Evolutionary conservation across 2,888 invertebrate species (phyloP).

Genomic region (Bombylius major): DNA sequence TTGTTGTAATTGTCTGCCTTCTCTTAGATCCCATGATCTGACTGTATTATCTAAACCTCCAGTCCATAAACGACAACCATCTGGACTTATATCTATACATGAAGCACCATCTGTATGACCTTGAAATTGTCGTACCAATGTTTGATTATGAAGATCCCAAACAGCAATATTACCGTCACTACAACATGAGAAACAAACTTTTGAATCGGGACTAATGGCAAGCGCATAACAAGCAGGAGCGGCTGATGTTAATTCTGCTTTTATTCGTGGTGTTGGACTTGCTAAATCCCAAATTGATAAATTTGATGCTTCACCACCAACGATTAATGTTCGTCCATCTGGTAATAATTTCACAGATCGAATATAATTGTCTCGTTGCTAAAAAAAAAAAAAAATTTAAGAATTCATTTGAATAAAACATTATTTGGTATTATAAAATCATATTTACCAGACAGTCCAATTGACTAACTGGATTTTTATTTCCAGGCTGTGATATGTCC

Average conservation of each 20-base stretch:
- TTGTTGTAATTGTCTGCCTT: slow-evolving; percentile 85
- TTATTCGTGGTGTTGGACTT: slow-evolving; percentile 81
- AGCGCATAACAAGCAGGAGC: slow-evolving; percentile 97
- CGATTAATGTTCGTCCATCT: slow-evolving; percentile 87
- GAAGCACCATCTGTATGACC: slow-evolving; percentile 97
- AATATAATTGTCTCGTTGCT: slow-evolving; percentile 94
- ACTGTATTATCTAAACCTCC: slow-evolving; percentile 96
- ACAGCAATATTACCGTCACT: slow-evolving; percentile 97
- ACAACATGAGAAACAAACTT: slow-evolving; percentile 97
- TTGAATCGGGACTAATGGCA: slow-evolving; percentile 92
- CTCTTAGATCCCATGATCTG: slow-evolving; percentile 88
- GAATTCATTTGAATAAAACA: background rate
- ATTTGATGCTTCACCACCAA: slow-evolving; percentile 92
- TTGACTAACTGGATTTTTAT: slow-evolving; percentile 68
- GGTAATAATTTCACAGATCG: slow-evolving; percentile 87
- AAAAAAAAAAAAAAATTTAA: slow-evolving; percentile 20
- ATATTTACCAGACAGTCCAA: slow-evolving; percentile 67
- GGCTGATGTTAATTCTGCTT: slow-evolving; percentile 77
- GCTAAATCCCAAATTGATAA: slow-evolving; percentile 93
- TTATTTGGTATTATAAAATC: background rate
- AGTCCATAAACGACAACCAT: slow-evolving; percentile 81
- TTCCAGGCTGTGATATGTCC: slow-evolving; percentile 63
- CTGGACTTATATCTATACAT: slow-evolving; percentile 92
- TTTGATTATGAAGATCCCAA: slow-evolving; percentile 87
- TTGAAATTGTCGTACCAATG: slow-evolving; percentile 82